These are phyloP conservation scores for Hetaerina titia DNA, from an alignment of 2,888 invertebrate genomes.

Conservation along the genomic window DNA sequence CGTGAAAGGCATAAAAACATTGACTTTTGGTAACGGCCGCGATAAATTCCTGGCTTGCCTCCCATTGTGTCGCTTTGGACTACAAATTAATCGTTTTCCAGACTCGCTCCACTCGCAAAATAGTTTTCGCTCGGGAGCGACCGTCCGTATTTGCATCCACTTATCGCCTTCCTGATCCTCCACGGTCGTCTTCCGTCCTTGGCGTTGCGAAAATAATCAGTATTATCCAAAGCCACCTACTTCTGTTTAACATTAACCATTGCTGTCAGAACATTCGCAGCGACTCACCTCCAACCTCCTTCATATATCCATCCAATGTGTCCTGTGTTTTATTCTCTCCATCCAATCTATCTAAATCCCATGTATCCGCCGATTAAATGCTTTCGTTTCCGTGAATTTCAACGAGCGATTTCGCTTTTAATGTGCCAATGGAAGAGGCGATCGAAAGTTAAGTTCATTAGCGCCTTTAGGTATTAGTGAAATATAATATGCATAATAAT, in stretches of 20 bases:
- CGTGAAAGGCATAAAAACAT: not conserved
- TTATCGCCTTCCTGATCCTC: not conserved
- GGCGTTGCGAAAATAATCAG: not conserved
- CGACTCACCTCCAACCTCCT: not conserved
- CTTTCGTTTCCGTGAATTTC: not conserved
- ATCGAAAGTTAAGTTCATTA: not conserved
- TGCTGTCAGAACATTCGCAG: not conserved
- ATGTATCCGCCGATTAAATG: too few species aligned
- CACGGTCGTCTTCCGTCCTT: not conserved
- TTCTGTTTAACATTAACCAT: not conserved
- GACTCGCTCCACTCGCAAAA: not conserved
- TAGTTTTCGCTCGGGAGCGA: not conserved
- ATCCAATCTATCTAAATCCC: not conserved
- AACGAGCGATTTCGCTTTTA: not conserved
- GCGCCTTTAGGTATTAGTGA: not conserved
- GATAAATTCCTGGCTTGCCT: not conserved
- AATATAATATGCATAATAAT: too few species aligned
- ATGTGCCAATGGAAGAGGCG: not conserved
- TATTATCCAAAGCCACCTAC: not conserved
- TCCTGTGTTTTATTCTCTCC: not conserved
- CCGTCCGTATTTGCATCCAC: not conserved
- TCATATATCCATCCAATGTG: not conserved
- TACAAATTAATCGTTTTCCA: conserved; percentile 4
- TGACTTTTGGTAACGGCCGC: not conserved
- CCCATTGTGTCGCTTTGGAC: not conserved